These are phyloP conservation scores for Aphaenogaster ashmeadi DNA, from an alignment of 1,140 invertebrate genomes.

Conservation along the genomic window DNA sequence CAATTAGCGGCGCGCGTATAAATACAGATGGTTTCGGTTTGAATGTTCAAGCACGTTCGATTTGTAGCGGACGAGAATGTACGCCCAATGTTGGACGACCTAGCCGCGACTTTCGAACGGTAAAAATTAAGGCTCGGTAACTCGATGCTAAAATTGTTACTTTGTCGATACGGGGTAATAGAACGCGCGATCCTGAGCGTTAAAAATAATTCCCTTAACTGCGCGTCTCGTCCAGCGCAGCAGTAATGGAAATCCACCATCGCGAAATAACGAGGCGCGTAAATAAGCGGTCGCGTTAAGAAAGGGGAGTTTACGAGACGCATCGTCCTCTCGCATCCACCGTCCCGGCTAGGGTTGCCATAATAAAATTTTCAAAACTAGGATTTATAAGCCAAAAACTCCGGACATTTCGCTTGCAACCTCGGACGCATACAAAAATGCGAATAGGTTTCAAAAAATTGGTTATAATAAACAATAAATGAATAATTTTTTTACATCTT, in stretches of 20 bases:
- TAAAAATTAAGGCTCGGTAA: constrained; percentile 48
- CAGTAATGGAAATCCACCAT: constrained; percentile 72
- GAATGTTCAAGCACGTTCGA: background rate
- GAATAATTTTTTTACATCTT: too few species aligned
- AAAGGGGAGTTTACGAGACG: constrained; percentile 52
- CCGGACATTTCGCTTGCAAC: too few species aligned
- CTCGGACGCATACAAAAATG: too few species aligned
- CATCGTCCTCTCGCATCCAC: constrained; percentile 21
- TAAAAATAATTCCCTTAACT: constrained; percentile 47
- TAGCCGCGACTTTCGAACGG: background rate
- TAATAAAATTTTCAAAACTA: too few species aligned
- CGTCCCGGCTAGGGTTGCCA: background rate
- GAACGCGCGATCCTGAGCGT: constrained; percentile 20
- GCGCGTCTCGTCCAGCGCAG: constrained; percentile 42
- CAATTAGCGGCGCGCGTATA: background rate
- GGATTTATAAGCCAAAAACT: too few species aligned
- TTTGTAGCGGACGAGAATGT: background rate
- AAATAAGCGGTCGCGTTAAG: constrained; percentile 55
- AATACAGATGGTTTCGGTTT: constrained; percentile 3
- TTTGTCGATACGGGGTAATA: constrained; percentile 9
- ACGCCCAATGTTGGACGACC: background rate
- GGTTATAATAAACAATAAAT: too few species aligned
- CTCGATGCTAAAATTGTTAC: constrained; percentile 34
- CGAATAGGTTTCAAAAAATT: too few species aligned
- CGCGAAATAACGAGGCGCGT: constrained; percentile 49